Evolutionary conservation across 2,797 vertebrate species (phyloP), one percentile per base, ranked within the genome.

Genomic region (Darevskia mixta): DNA sequence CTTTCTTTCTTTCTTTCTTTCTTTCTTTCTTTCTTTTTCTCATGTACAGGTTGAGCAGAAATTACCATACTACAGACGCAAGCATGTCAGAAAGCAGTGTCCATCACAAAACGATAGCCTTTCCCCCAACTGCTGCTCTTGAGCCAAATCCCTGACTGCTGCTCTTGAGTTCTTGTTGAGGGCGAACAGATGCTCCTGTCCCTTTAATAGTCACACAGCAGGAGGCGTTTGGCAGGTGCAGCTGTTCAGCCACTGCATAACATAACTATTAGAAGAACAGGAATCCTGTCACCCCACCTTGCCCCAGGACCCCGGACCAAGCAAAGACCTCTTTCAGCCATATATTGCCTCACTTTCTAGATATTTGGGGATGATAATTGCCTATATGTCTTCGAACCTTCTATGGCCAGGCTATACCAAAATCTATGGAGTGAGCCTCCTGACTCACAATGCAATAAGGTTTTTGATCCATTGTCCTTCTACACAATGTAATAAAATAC

Each of bases 221-320:
- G 55, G 61, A 66, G 10, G 61, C 32, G 25, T 77, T 43, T 85
- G 73, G 61, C 61, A 66, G 41, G 38, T 45, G 38, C 58, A 77
- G 41, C 41, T 67, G 43, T 69, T 86, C 58, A 67, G 27, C 43
- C 43, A 20, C 41, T 79, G 61, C 29, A 35, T 78, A 64, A 35
- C 35, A 82, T 61, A 67, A 6, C 61, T 86, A 67, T 64, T 41
- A 86, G 49, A 78, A 86, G 9, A 79, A 79, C 20, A 86, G 8
- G 23, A 23, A 69, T 61, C 32, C 67, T 61, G 38, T 77, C 73
- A 77, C 38, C 61, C 61, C 64, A 23, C 15, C 58, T 43, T 64
- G 27, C 38, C 45, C 38, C n/a, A 3, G 2, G 11, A 61, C 15
- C 58, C 23, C 43, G 69, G 23, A 38, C 17, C n/a, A 71, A 20